Evolutionary conservation across 2,888 invertebrate genomes (phyloP).

Genomic region (Nephrotoma appendiculata): DNA sequence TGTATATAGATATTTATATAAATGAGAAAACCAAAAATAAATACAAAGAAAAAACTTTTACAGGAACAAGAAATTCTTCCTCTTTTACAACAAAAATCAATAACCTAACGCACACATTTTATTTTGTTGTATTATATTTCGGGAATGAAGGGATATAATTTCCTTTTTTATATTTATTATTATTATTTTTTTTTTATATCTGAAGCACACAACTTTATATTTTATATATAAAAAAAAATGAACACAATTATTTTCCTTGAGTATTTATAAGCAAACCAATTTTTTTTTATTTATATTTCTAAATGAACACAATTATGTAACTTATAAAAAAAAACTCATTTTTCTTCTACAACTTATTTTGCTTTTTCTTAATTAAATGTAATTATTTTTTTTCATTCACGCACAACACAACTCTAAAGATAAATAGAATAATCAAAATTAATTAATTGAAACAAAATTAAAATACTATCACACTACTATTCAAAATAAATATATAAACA

Average conservation of each 20-base stretch:
- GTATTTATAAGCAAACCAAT: background rate
- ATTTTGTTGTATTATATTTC: background rate
- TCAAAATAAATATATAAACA: background rate
- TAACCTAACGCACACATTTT: slow-evolving; percentile 5
- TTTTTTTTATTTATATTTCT: background rate
- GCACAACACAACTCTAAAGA: background rate
- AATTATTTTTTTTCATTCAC: background rate
- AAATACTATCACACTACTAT: background rate
- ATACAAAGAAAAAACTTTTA: background rate
- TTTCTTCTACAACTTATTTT: background rate
- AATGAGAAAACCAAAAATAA: background rate
- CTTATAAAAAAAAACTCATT: background rate
- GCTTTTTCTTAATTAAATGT: background rate
- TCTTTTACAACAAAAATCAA: slow-evolving; percentile 2
- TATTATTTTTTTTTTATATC: background rate
- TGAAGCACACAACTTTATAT: background rate
- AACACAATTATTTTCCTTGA: background rate
- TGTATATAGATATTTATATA: background rate
- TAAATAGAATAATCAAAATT: background rate
- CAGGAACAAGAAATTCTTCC: slow-evolving; percentile 2
- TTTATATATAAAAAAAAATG: background rate
- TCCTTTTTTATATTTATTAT: background rate
- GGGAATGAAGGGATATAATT: background rate
- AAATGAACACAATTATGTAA: slow-evolving; percentile 1
- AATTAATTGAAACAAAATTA: background rate